phyloP scores from a whole-genome alignment of 2,888 invertebrate species.

The Myopa testacea region DNA sequence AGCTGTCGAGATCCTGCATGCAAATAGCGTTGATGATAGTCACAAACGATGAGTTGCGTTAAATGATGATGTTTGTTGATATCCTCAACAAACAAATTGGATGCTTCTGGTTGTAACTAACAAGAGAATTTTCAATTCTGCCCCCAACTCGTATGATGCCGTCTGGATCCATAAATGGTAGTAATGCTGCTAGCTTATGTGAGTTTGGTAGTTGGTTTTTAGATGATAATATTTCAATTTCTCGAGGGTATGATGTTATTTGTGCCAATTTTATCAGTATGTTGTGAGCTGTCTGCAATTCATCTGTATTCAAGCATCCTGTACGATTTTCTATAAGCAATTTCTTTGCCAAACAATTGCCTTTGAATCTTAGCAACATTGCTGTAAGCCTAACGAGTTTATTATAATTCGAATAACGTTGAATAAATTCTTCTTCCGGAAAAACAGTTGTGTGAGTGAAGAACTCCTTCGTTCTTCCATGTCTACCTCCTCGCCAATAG shows the following conservation, averaged over 20 bases:
- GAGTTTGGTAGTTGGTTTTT: constrained; percentile 5
- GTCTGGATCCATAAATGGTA: constrained; percentile 30
- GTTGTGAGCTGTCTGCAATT: constrained; percentile 32
- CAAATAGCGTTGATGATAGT: constrained; percentile 19
- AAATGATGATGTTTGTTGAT: constrained; percentile 18
- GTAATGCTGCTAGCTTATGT: constrained; percentile 21
- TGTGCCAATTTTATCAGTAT: constrained; percentile 16
- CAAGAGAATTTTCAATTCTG: constrained; percentile 21
- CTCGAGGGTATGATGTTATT: neutral
- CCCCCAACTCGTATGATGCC: constrained; percentile 23
- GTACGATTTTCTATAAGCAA: neutral
- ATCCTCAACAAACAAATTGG: too few relatives aligned
- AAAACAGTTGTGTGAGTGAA: neutral
- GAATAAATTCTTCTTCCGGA: constrained; percentile 13
- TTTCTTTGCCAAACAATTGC: constrained; percentile 11
- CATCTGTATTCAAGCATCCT: constrained; percentile 2
- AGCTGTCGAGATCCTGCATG: constrained; percentile 30
- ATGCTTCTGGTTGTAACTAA: constrained; percentile 28
- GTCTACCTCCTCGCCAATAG: neutral
- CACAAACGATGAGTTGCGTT: constrained; percentile 14
- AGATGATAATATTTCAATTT: neutral
- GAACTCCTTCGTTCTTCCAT: constrained; percentile 9
- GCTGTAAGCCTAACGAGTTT: constrained; percentile 36
- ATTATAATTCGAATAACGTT: constrained; percentile 33
- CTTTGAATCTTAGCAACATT: constrained; percentile 5